A percentile compares a stretch with the other conserved stretches of the same genome.
Evolutionary conservation across 2,113 vertebrate species (phyloP).

Genomic region (Girardinichthys multiradiatus): DNA sequence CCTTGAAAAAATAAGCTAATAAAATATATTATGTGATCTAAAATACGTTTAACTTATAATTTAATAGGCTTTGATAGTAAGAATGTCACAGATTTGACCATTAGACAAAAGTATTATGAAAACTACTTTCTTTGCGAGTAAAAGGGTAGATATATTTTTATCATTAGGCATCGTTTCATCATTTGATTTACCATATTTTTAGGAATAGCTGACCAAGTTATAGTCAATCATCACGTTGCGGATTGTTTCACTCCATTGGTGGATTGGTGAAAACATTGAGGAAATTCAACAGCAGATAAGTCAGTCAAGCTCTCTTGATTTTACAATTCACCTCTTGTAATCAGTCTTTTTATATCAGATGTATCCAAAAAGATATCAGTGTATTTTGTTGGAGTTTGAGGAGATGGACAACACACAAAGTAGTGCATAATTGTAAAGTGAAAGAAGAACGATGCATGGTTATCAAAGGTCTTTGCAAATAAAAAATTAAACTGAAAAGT

Average conservation of each 20-base stretch:
- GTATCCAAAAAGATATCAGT: neutral
- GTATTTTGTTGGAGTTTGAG: neutral
- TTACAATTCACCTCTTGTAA: neutral
- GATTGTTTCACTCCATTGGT: constrained; percentile 4
- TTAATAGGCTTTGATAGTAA: neutral
- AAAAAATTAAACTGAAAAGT: too few relatives aligned
- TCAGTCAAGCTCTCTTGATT: neutral
- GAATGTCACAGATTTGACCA: neutral
- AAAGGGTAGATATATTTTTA: neutral
- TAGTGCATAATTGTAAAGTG: neutral
- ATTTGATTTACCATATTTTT: neutral
- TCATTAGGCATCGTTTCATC: neutral
- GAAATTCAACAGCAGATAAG: too few relatives aligned
- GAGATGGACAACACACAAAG: neutral
- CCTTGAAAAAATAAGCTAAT: neutral
- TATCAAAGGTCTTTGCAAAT: too few relatives aligned
- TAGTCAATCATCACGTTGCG: neutral
- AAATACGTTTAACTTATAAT: neutral
- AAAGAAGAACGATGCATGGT: neutral
- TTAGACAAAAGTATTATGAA: neutral
- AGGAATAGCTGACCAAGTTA: too few relatives aligned
- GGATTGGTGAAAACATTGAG: neutral
- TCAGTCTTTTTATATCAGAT: neutral
- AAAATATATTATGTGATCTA: neutral
- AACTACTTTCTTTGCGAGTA: neutral